A percentile compares a stretch with the other conserved stretches of the same genome.
Evolutionary conservation across 2,113 vertebrate genomes (phyloP).

Genomic region (Pterocles gutturalis): DNA sequence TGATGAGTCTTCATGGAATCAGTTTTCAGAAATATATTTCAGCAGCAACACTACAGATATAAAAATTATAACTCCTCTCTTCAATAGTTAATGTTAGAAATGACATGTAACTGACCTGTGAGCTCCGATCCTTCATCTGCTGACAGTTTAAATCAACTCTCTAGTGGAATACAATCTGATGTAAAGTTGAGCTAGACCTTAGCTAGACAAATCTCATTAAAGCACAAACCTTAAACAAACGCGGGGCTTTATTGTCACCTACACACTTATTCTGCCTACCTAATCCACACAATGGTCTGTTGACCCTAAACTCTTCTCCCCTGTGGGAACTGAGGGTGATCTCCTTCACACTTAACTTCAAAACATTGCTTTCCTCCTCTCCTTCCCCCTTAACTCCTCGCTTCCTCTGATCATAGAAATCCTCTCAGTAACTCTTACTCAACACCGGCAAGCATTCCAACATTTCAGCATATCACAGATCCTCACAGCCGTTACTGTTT

Average conservation of each 20-base stretch:
- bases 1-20: not conserved
- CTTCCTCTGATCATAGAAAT: not conserved
- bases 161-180: not conserved
- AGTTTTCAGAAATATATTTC: conserved; percentile 14
- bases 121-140: not conserved
- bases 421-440: not conserved
- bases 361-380: not conserved
- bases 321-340: not conserved
- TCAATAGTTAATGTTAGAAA: not conserved
- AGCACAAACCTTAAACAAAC: conserved; percentile 1
- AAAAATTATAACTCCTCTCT: not conserved
- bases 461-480: not conserved
- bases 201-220: conserved; percentile 2
- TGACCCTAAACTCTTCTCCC: not conserved
- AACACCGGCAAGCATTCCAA: not conserved
- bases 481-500: not conserved
- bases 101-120: not conserved
- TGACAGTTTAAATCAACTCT: not conserved
- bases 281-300: not conserved
- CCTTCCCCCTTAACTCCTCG: not conserved
- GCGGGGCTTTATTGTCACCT: conserved; percentile 3
- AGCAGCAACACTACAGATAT: not conserved
- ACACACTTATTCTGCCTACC: not conserved
- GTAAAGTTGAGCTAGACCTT: not conserved
- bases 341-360: not conserved